Evolutionary conservation across 2,888 invertebrate species (phyloP).

Genomic region (Julus scandinavius): DNA sequence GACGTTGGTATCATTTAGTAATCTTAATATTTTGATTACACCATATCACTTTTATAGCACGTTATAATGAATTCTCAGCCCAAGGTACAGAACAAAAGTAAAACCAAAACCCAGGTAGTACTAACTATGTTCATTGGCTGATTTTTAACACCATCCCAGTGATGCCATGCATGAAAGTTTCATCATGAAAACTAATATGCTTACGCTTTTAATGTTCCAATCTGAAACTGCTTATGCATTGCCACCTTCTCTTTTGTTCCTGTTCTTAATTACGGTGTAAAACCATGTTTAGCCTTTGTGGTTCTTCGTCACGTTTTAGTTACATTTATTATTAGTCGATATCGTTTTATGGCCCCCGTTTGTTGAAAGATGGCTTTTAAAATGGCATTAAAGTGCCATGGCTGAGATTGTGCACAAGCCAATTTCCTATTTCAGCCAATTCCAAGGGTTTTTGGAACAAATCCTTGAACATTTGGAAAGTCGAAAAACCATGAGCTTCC

Average conservation of each 20-base stretch:
- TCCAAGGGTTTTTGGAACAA: background rate
- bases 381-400: slow-evolving; percentile 24
- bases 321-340: slow-evolving; percentile 43
- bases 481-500: background rate
- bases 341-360: slow-evolving; percentile 24
- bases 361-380: slow-evolving; percentile 43
- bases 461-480: background rate
- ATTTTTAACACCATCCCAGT: background rate
- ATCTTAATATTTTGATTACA: no score
- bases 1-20: no score
- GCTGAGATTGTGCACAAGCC: slow-evolving; percentile 14
- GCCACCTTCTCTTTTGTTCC: background rate
- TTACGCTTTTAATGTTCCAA: background rate
- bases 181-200: background rate
- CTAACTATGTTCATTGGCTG: background rate
- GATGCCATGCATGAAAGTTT: background rate
- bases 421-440: background rate
- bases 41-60: no score
- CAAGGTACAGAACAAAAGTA: background rate
- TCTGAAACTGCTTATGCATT: background rate
- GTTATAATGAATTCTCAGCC: background rate
- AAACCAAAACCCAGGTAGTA: background rate
- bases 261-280: background rate
- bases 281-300: slow-evolving; percentile 41
- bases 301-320: slow-evolving; percentile 30